Evolutionary conservation across 2,113 vertebrate species (phyloP).

Genomic region (Anoura caudifer): DNA sequence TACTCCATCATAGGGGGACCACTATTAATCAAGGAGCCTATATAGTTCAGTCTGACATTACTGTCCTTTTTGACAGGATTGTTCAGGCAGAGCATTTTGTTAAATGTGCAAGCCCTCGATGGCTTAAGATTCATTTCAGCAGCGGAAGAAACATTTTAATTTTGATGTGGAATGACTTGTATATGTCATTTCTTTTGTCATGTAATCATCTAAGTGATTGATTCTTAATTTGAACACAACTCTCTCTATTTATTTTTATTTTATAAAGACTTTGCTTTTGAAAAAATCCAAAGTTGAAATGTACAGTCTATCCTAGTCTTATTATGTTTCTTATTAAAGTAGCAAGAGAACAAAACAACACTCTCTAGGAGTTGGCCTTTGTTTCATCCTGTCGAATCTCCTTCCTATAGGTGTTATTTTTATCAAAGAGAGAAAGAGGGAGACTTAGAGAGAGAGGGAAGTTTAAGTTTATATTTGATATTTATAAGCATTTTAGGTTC

Average conservation of each 20-base stretch:
- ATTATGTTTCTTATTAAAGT: background rate
- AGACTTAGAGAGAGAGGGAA: background rate
- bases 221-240: background rate
- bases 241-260: background rate
- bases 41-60: background rate
- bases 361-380: background rate
- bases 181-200: background rate
- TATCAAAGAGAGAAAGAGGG: background rate
- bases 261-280: background rate
- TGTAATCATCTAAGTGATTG: background rate
- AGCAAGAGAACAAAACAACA: background rate
- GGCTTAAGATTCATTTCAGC: background rate
- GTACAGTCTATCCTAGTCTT: background rate
- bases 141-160: conserved; percentile 22
- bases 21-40: conserved; percentile 44
- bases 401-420: background rate
- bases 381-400: background rate
- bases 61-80: conserved; percentile 6
- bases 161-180: background rate
- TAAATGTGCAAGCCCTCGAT: background rate
- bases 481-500: background rate
- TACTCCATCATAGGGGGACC: conserved; percentile 39
- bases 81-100: background rate
- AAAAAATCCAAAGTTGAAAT: background rate
- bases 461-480: background rate